Conservation (phyloP, 2,797 vertebrate genomes). For the Loriculus beryllinus region DNA sequence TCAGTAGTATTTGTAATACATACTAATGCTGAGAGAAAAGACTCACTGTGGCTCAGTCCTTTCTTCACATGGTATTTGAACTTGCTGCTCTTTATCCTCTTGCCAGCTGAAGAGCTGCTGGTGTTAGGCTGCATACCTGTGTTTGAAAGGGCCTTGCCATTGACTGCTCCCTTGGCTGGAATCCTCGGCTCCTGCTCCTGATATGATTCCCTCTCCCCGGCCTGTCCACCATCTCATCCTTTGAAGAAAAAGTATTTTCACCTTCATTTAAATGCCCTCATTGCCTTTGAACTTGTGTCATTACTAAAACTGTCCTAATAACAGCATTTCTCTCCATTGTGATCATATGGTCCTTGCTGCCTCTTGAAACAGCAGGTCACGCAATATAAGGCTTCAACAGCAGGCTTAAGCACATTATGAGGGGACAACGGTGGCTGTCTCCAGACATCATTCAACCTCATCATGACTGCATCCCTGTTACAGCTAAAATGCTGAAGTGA, state of each 20-base stretch:
- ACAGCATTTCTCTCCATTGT: neutral
- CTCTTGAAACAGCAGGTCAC: neutral
- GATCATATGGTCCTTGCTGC: neutral
- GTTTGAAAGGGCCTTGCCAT: neutral
- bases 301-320: neutral
- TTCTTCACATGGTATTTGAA: neutral
- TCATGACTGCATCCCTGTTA: neutral
- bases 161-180: neutral
- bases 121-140: neutral
- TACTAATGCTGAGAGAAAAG: neutral
- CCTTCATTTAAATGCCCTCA: neutral
- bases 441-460: neutral
- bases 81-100: neutral
- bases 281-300: neutral
- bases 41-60: neutral
- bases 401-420: fast-evolving
- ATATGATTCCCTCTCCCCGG: neutral
- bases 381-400: neutral
- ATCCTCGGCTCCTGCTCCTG: neutral
- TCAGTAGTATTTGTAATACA: neutral
- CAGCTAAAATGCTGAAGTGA: neutral
- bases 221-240: neutral
- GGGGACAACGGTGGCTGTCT: neutral
- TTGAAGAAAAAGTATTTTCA: neutral
- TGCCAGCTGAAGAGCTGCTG: fast-evolving